Conservation (phyloP, 1,140 invertebrate genomes). For the Phymastichus coffea region DNA sequence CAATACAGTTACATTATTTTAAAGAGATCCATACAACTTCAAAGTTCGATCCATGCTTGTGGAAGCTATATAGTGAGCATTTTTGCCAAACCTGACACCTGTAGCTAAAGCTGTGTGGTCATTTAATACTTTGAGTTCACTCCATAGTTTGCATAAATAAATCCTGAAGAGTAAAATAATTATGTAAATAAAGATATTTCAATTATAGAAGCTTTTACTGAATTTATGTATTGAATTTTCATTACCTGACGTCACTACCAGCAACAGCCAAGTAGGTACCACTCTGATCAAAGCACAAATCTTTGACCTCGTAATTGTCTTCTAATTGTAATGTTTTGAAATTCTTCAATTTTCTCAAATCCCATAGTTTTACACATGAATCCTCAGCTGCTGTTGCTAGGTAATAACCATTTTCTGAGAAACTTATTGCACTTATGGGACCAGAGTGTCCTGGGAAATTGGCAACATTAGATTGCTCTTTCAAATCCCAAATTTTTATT, state of each 20-base stretch:
- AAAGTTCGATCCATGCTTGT: slow-evolving; percentile 97
- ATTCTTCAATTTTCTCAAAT: slow-evolving; percentile 97
- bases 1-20: too few species aligned
- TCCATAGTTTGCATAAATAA: slow-evolving; percentile 97
- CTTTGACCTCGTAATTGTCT: slow-evolving; percentile 89
- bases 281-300: slow-evolving; percentile 96
- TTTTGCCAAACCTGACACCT: slow-evolving; percentile 91
- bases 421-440: slow-evolving; percentile 91
- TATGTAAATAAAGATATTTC: not conserved
- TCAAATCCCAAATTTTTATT: slow-evolving; percentile 99
- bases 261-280: slow-evolving; percentile 96
- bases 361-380: slow-evolving; percentile 97
- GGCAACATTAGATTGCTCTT: slow-evolving; percentile 96
- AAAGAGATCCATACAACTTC: slow-evolving; percentile 93
- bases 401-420: slow-evolving; percentile 99
- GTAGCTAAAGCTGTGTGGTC: slow-evolving; percentile 95
- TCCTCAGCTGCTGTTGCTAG: slow-evolving; percentile 97
- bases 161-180: slow-evolving; percentile 65
- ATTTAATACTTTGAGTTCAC: slow-evolving; percentile 90
- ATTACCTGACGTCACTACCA: slow-evolving; percentile 89
- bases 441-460: slow-evolving; percentile 96
- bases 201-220: not conserved
- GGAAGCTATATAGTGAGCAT: slow-evolving; percentile 92
- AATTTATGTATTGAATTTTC: not conserved
- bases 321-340: slow-evolving; percentile 96